Base-by-base conservation (phyloP, 1,140 invertebrate species). In the Zaprionus camerounensis region DNA sequence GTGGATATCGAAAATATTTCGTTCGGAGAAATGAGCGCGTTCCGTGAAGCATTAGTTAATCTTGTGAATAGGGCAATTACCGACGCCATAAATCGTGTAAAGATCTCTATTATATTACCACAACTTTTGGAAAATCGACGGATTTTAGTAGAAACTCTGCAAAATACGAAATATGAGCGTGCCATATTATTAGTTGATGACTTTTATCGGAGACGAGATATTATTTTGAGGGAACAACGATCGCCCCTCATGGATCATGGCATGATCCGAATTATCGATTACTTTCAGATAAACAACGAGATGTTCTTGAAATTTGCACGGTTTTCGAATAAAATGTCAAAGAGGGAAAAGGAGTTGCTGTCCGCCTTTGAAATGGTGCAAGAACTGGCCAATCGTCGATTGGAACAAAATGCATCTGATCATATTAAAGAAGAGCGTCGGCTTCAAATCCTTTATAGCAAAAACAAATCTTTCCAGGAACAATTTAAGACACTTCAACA, bases 191-290 rank as follows among this genome's bases (percentile, higher is more conserved):
- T 88, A 6, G 36, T 88, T 0, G 20, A 73, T 4, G 68, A 77
- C 17, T 88, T 83, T n/a, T 7, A 59, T 3, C 74, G 78, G 1
- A 75, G 84, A 11, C 59, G 78, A 5, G 53, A 67, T 9, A 73
- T 66, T 28, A 84, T 88, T 7, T 2, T 83, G 11, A 66, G 24
- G 34, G 69, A 81, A 4, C 28, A 62, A 5, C 65, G 84, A 11
- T 56, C 64, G 3, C 84, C 84, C 0, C 51, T 88, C 5, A 59
- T 68, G 41, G 84, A 88, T 38, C 81, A 79, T 17, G 78, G 84
- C 3, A 78, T 83, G 31, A 76, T 88, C 11, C 34, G 59, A 12
- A 90, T 90, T 22, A 85, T 90, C n/a, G 85, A 90, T 26, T 90
- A 64, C 46, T 90, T 90, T 20, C 85, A 85, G 49, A 38, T 22